Evolutionary conservation across 2,888 invertebrate species (phyloP).

Genomic region (Pheosia tremula): DNA sequence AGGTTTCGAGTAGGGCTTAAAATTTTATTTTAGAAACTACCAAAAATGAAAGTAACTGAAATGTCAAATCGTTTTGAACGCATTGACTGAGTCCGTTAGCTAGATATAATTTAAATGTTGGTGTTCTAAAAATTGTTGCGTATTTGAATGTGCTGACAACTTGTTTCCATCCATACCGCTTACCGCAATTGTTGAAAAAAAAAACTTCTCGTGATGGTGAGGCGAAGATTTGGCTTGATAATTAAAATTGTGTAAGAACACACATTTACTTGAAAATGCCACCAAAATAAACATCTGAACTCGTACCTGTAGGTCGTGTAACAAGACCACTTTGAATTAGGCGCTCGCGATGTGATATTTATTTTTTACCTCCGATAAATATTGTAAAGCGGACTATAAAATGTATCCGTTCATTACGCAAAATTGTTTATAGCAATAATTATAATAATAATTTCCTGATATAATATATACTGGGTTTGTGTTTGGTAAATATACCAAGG

Average conservation of each 20-base stretch:
- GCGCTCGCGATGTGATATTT: slow-evolving; percentile 8
- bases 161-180: slow-evolving; percentile 6
- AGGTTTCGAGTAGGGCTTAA: too few species aligned
- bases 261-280: slow-evolving; percentile 53
- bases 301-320: slow-evolving; percentile 43
- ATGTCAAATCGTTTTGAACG: too few species aligned
- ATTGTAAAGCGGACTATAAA: too few species aligned
- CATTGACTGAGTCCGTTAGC: too few species aligned
- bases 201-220: slow-evolving; percentile 29
- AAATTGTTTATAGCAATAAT: too few species aligned
- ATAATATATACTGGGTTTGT: too few species aligned
- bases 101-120: too few species aligned
- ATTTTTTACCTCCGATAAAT: neutral
- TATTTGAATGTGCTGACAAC: neutral
- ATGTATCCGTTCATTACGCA: too few species aligned
- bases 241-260: slow-evolving; percentile 53
- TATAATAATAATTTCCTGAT: too few species aligned
- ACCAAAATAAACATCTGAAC: slow-evolving; percentile 54
- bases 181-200: slow-evolving; percentile 20
- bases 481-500: too few species aligned
- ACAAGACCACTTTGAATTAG: slow-evolving; percentile 31
- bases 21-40: too few species aligned
- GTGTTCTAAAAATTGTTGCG: neutral
- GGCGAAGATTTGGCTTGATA: slow-evolving; percentile 45
- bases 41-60: too few species aligned